phyloP scores from a whole-genome alignment of 1,140 invertebrate genomes.

The Ceratosolen fusciceps region DNA sequence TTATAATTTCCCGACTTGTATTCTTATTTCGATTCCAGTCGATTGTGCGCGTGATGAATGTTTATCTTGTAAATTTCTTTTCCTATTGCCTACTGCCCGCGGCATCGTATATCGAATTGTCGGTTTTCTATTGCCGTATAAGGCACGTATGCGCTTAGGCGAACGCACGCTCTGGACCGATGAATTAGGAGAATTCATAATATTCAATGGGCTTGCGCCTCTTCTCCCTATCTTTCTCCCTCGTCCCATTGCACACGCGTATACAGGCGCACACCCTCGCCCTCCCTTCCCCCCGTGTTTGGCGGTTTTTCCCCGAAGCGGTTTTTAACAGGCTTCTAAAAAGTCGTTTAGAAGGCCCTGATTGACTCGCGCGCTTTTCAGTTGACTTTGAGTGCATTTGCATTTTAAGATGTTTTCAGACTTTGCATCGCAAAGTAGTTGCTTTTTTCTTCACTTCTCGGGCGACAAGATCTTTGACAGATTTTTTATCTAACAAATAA shows the following conservation, averaged over 20 bases:
- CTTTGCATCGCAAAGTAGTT: conserved; percentile 40
- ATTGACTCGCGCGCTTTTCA: conserved; percentile 32
- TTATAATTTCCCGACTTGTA: too few species aligned
- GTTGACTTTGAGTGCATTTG: conserved; percentile 40
- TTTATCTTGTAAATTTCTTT: neutral
- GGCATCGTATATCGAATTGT: neutral
- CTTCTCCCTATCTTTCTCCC: neutral
- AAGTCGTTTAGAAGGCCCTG: conserved; percentile 41
- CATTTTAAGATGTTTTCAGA: conserved; percentile 45
- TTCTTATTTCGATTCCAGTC: neutral
- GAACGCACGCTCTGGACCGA: neutral
- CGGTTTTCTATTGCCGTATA: conserved; percentile 15
- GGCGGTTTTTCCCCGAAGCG: conserved; percentile 12
- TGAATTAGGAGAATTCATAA: conserved; percentile 14
- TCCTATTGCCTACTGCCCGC: neutral
- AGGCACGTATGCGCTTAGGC: neutral
- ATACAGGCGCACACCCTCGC: too few species aligned
- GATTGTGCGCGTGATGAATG: neutral
- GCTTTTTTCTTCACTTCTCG: neutral
- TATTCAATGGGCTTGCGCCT: neutral
- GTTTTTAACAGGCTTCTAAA: conserved; percentile 39
- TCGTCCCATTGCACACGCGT: too few species aligned
- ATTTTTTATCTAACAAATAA: neutral
- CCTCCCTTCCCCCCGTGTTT: neutral
- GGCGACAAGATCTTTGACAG: neutral